A percentile compares a stretch with the other conserved stretches of the same genome.
These are phyloP conservation scores for Procambarus virginalis DNA, from an alignment of 1,140 invertebrate genomes.

Conservation along the genomic window DNA sequence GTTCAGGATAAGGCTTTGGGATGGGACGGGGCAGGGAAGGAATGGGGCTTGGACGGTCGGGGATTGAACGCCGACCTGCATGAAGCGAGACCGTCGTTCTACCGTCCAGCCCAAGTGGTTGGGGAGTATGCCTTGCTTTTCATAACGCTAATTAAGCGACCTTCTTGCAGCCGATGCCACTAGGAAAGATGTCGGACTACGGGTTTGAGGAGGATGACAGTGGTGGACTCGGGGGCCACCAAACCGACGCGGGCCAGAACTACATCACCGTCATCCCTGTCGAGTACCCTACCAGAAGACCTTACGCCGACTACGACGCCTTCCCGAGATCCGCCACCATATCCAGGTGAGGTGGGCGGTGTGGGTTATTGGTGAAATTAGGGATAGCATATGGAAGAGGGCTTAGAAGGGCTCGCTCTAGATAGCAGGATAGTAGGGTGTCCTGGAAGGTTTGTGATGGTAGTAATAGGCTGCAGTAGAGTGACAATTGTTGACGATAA, in stretches of 20 bases:
- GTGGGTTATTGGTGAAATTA: not conserved
- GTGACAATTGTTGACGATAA: not conserved
- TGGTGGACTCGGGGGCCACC: conserved; percentile 63
- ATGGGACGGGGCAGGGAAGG: too few relatives aligned
- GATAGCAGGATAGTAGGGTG: too few relatives aligned
- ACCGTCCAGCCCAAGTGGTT: too few relatives aligned
- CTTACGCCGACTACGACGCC: conserved; percentile 68
- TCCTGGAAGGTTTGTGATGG: not conserved
- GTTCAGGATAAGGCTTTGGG: too few relatives aligned
- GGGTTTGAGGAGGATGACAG: conserved; percentile 69
- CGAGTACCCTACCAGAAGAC: conserved; percentile 67
- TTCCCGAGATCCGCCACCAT: conserved; percentile 68
- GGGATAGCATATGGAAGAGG: not conserved
- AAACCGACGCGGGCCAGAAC: conserved; percentile 69
- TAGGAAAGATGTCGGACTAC: conserved; percentile 69
- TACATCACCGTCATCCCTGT: conserved; percentile 71
- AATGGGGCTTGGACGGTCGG: too few relatives aligned
- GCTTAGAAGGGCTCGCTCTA: not conserved
- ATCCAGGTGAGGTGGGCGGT: conserved; percentile 27
- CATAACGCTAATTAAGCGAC: too few relatives aligned
- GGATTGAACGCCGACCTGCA: too few relatives aligned
- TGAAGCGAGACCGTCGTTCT: too few relatives aligned
- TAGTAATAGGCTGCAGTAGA: not conserved
- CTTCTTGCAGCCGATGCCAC: conserved; percentile 44
- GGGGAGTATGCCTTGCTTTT: too few relatives aligned